phyloP scores from a whole-genome alignment of 2,888 invertebrate species.

The Drosophila cyrtoloma region DNA sequence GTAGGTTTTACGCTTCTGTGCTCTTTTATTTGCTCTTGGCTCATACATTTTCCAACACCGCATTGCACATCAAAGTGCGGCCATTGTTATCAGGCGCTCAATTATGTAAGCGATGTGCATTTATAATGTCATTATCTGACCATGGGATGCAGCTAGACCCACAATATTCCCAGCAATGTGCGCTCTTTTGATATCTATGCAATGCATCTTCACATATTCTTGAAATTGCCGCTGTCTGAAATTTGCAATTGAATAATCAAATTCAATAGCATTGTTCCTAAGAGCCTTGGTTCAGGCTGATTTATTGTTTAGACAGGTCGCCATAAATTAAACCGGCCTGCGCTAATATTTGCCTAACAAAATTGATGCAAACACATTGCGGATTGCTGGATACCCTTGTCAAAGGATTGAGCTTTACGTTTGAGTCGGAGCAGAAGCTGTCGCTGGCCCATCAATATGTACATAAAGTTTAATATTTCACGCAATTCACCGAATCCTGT shows the following conservation, averaged over 20 bases:
- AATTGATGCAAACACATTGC: conserved; percentile 54
- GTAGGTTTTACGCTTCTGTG: neutral
- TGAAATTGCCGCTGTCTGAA: conserved; percentile 64
- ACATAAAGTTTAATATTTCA: conserved; percentile 79
- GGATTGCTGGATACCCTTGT: conserved; percentile 45
- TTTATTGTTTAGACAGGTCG: conserved; percentile 67
- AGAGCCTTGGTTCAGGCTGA: conserved; percentile 39
- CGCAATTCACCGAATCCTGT: conserved; percentile 75
- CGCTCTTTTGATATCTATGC: conserved; percentile 54
- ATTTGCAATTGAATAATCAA: conserved; percentile 78
- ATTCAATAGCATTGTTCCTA: conserved; percentile 60
- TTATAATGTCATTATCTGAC: conserved; percentile 68
- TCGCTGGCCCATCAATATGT: conserved; percentile 68
- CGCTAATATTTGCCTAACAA: conserved; percentile 75
- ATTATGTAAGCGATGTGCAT: conserved; percentile 69
- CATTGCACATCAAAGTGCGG: conserved; percentile 40
- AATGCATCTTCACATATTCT: conserved; percentile 69
- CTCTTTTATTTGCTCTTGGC: conserved; percentile 6
- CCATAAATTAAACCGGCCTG: conserved; percentile 67
- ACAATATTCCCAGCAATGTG: conserved; percentile 21
- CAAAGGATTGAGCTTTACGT: conserved; percentile 56
- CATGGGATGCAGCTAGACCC: conserved; percentile 36
- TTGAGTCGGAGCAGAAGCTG: conserved; percentile 29
- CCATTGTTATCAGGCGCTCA: conserved; percentile 64
- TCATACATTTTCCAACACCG: conserved; percentile 53